Evolutionary conservation across 2,888 invertebrate species (phyloP).

Genomic region (Crocallis elinguaria): DNA sequence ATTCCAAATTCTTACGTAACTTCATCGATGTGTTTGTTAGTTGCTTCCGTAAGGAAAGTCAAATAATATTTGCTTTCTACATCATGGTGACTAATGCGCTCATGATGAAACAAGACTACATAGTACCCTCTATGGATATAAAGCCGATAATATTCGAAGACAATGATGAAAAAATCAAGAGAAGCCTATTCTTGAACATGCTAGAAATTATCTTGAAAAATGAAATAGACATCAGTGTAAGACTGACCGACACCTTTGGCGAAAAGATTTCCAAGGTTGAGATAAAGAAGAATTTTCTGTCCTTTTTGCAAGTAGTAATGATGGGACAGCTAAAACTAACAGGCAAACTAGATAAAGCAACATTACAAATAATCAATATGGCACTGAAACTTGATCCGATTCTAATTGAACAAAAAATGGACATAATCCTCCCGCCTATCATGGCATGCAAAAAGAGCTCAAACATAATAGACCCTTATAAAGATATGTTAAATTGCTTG

Average conservation of each 20-base stretch:
- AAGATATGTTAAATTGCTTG: constrained; percentile 67
- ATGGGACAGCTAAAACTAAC: constrained; percentile 68
- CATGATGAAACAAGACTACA: constrained; percentile 67
- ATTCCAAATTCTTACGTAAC: constrained; percentile 60
- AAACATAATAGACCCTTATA: constrained; percentile 54
- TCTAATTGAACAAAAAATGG: constrained; percentile 70
- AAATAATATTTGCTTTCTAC: constrained; percentile 73
- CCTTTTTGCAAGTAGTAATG: constrained; percentile 70
- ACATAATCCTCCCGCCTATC: constrained; percentile 65
- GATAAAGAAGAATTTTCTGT: constrained; percentile 69
- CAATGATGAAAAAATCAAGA: constrained; percentile 63
- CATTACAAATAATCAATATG: constrained; percentile 66
- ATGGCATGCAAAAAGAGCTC: constrained; percentile 67
- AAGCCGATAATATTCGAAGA: constrained; percentile 56
- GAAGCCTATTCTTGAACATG: constrained; percentile 69
- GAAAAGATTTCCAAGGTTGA: constrained; percentile 70
- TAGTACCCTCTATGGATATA: constrained; percentile 64
- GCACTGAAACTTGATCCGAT: constrained; percentile 72
- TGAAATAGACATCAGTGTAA: constrained; percentile 71
- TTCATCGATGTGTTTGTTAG: constrained; percentile 71
- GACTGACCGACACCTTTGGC: constrained; percentile 68
- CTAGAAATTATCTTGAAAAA: constrained; percentile 60
- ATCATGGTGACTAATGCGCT: constrained; percentile 66
- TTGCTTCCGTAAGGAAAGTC: constrained; percentile 66
- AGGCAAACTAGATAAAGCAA: constrained; percentile 66